phyloP scores from a whole-genome alignment of 2,113 vertebrate species.

The Nothocercus nigrocapillus region DNA sequence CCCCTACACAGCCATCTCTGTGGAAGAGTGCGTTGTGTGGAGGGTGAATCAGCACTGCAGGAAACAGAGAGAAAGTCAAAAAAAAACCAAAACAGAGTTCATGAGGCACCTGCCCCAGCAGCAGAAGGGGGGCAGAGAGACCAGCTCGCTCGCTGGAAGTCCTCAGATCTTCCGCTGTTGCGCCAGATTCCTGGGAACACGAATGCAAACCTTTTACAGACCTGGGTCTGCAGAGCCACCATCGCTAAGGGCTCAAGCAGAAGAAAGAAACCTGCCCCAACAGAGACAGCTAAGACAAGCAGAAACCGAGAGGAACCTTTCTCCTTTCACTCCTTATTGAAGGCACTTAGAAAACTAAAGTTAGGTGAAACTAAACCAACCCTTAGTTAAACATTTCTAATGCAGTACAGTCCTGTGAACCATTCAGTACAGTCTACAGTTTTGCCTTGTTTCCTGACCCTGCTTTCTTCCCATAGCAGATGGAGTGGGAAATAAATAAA shows the following conservation, averaged over 20 bases:
- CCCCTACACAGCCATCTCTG: neutral
- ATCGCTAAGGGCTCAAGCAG: fast-evolving
- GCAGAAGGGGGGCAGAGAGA: fast-evolving
- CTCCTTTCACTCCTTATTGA: neutral
- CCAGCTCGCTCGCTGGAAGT: neutral
- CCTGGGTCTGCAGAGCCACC: neutral
- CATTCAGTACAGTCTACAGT: neutral
- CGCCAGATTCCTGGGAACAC: neutral
- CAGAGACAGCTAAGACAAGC: neutral
- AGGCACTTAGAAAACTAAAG: neutral
- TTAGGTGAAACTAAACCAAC: neutral
- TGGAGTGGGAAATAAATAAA: too few species aligned
- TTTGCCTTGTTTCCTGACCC: neutral
- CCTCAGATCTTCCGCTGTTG: neutral
- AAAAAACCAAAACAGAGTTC: neutral
- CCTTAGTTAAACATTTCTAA: neutral
- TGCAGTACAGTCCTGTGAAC: neutral
- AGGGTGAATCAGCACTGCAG: neutral
- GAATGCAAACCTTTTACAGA: neutral
- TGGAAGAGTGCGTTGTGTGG: neutral
- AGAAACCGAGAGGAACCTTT: neutral
- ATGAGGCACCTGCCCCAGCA: too few species aligned
- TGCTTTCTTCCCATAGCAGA: neutral
- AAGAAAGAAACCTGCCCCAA: neutral
- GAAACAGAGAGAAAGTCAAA: neutral